Percentiles rank a stretch among this genome's conserved stretches.
Conservation (phyloP, 2,888 invertebrate species). For the Hyles lineata region DNA sequence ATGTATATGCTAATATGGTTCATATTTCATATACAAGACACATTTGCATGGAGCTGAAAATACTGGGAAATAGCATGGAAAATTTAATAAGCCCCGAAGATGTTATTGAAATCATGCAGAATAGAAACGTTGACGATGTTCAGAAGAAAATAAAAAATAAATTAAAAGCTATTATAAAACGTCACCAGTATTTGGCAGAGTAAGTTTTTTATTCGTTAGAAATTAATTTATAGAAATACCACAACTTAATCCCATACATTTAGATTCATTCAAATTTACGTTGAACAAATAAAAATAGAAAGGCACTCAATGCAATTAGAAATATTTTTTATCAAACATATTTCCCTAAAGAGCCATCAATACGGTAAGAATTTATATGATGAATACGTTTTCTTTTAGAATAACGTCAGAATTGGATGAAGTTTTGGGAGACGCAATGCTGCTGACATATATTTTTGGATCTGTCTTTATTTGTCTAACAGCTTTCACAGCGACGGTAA, state of each 20-base stretch:
- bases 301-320: too few species aligned
- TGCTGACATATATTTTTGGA: conserved; percentile 68
- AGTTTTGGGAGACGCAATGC: conserved; percentile 66
- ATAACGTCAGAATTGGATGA: conserved; percentile 59
- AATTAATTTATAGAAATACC: too few species aligned
- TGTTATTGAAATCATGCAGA: conserved; percentile 46
- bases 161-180: conserved; percentile 61
- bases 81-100: conserved; percentile 56
- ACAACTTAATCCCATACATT: neutral
- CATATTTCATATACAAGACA: conserved; percentile 60
- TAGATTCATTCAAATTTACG: neutral
- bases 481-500: conserved; percentile 71
- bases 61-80: conserved; percentile 61
- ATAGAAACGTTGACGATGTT: conserved; percentile 39
- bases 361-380: too few species aligned
- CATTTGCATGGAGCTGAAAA: conserved; percentile 71
- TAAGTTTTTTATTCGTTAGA: conserved; percentile 41
- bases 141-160: conserved; percentile 53
- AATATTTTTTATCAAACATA: too few species aligned
- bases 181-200: conserved; percentile 62
- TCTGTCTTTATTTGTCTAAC: conserved; percentile 74
- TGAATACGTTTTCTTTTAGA: conserved; percentile 64
- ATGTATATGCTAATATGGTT: conserved; percentile 61
- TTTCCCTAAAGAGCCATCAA: too few species aligned
- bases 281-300: neutral